These are phyloP conservation scores for Pithys albifrons DNA, from an alignment of 2,113 vertebrate species.

Conservation along the genomic window DNA sequence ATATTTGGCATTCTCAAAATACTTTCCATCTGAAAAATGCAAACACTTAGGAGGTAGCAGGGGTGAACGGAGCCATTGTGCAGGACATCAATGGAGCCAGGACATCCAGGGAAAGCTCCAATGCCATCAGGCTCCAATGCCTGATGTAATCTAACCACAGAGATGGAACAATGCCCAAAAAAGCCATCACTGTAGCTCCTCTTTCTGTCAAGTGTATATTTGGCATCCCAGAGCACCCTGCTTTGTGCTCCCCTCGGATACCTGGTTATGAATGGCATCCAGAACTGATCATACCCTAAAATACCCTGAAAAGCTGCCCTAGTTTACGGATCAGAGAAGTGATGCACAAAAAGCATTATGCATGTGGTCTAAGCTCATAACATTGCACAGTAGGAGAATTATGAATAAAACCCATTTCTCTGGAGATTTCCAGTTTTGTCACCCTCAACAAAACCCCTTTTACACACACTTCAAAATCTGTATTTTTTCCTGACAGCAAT, in stretches of 20 bases:
- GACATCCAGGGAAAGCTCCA: neutral
- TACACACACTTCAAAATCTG: conserved; percentile 7
- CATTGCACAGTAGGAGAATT: neutral
- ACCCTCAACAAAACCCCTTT: conserved; percentile 11
- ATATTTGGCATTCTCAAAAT: neutral
- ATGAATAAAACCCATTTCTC: conserved; percentile 38
- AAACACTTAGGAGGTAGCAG: neutral
- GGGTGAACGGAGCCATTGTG: fast-evolving
- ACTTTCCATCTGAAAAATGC: neutral
- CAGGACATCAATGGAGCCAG: neutral
- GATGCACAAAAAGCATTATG: conserved; percentile 3
- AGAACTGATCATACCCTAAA: neutral
- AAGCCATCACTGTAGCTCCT: neutral
- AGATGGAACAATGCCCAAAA: neutral
- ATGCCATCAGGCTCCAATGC: fast-evolving
- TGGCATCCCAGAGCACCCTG: neutral
- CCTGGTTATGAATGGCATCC: neutral
- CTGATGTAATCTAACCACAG: neutral
- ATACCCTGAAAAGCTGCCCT: neutral
- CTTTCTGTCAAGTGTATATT: neutral
- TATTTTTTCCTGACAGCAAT: neutral
- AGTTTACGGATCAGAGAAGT: neutral
- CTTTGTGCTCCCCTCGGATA: fast-evolving
- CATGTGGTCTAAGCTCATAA: neutral
- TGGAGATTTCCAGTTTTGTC: conserved; percentile 34